Conservation (phyloP, 2,113 vertebrate species). For the Heloderma charlesbogerti region DNA sequence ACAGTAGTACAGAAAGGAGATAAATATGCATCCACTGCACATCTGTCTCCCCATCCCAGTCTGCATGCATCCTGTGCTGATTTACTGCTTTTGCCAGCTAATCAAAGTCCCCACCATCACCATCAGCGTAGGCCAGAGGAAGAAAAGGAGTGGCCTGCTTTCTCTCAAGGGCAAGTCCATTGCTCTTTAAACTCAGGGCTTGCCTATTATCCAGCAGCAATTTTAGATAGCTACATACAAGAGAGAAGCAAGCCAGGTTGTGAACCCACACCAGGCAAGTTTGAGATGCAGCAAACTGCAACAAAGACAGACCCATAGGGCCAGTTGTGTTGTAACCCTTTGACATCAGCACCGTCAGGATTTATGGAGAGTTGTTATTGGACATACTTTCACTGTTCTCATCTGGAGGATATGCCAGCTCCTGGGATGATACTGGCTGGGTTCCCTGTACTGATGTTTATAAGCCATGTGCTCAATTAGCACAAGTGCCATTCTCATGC, state of each 20-base stretch:
- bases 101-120: not conserved
- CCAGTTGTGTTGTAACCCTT: not conserved
- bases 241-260: not conserved
- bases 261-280: not conserved
- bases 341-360: not conserved
- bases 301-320: not conserved
- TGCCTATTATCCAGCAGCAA: not conserved
- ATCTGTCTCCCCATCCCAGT: not conserved
- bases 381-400: not conserved
- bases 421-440: not conserved
- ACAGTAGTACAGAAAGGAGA: not conserved
- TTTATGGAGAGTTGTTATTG: constrained; percentile 7
- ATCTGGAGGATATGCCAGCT: constrained; percentile 1
- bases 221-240: not conserved
- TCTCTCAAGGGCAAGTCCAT: not conserved
- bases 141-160: not conserved
- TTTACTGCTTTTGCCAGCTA: not conserved
- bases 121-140: not conserved
- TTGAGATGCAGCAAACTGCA: not conserved
- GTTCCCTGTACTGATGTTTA: not conserved
- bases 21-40: not conserved
- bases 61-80: not conserved
- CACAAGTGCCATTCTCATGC: not conserved
- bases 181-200: not conserved
- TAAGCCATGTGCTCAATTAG: not conserved